A percentile compares a stretch with the other conserved stretches of the same genome.
These are phyloP conservation scores for Tenthredo notha DNA, from an alignment of 2,888 invertebrate genomes.

Conservation along the genomic window DNA sequence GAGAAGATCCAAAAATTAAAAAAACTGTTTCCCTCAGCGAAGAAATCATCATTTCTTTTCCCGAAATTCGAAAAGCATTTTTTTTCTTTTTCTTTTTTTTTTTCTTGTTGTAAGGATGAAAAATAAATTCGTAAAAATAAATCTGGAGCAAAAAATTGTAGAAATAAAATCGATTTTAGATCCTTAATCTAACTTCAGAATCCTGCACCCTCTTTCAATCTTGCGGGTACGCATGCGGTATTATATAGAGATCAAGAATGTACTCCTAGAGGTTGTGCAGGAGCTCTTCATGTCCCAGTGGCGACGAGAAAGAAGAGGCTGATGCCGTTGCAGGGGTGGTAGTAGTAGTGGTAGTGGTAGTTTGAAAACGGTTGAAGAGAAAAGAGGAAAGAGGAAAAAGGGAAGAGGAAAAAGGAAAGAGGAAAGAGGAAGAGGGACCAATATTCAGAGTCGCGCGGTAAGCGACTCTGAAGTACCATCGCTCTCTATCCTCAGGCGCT, in stretches of 20 bases:
- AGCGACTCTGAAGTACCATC: constrained; percentile 72
- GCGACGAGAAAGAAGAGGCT: neutral
- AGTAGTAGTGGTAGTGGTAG: neutral
- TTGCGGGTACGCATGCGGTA: neutral
- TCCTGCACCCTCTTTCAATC: neutral
- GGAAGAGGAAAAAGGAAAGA: constrained; percentile 50
- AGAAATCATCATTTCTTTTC: neutral
- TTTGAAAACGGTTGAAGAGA: neutral
- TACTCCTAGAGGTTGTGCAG: neutral
- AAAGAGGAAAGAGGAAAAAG: neutral
- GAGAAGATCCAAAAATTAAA: too few relatives aligned
- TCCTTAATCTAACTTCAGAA: neutral
- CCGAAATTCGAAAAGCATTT: neutral
- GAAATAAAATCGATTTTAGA: neutral
- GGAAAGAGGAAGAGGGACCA: constrained; percentile 58
- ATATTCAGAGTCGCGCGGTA: constrained; percentile 71
- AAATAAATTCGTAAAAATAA: neutral
- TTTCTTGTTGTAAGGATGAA: neutral
- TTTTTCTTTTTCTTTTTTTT: neutral
- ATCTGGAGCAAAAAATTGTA: neutral
- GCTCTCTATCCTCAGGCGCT: constrained; percentile 62
- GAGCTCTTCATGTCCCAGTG: neutral
- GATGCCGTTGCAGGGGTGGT: neutral
- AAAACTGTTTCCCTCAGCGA: too few relatives aligned
- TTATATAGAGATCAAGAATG: constrained; percentile 7